Base-by-base conservation (phyloP, 2,113 vertebrate genomes). In the Acanthochromis polyacanthus region DNA sequence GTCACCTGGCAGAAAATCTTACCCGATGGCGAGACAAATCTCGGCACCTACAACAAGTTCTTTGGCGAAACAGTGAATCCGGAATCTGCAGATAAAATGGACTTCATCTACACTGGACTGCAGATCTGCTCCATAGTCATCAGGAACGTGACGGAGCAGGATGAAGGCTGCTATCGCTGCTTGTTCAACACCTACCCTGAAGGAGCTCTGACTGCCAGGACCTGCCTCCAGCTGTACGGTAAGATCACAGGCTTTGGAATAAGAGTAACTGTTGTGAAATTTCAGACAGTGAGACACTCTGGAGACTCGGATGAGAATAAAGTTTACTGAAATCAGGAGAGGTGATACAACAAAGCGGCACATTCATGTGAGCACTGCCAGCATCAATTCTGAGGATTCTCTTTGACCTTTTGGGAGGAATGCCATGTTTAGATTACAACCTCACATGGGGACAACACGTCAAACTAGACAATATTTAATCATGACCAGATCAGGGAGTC, bases 141-240 rank as follows among this genome's bases (percentile, higher is more conserved):
- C 51, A 73, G 17, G 32, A 46, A 72, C 0, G 50, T 91, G 9
- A 71, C 3, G 0, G 7, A 71, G 50, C 46, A 76, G 40, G 86
- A 91, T 46, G 73, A 81, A 67, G 71, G 73, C 1, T 90, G 80
- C 59, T 92, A 87, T 55, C 43, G 0, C 3, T 92, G 90, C 30
- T 0, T 90, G 73, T 87, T 91, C 28, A 82, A 59, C 32, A 36
- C 68, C n/a, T 77, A 25, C 36, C 77, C 87, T 56, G 75, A 87
- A 0, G 82, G 80, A 0, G 3, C 58, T 22, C 0, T 88, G 1
- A 40, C 0, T 0, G 61, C 3, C 0, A 45, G 0, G 40, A 69
- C 86, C 32, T 91, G 82, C 55, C 75, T 88, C 28, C 50, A 46
- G 22, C 17, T 87, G 8, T 87, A 80, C 36, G 90, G 87, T 92